phyloP scores from a whole-genome alignment of 2,113 vertebrate species.

The Oxygymnocypris stewartii region DNA sequence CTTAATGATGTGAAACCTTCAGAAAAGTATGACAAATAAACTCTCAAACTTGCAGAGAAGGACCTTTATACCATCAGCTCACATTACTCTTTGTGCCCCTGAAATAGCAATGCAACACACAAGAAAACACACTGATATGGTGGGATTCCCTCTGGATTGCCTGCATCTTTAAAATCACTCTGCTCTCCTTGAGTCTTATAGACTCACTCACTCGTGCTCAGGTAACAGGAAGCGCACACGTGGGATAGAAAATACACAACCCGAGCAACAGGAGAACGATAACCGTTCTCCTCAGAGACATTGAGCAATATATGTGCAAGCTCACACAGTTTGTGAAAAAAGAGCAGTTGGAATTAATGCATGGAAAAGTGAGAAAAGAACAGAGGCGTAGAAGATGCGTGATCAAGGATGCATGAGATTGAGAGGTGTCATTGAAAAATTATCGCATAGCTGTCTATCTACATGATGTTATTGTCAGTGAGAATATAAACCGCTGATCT shows the following conservation, averaged over 20 bases:
- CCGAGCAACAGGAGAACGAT: constrained; percentile 64
- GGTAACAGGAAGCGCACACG: constrained; percentile 68
- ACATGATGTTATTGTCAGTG: background rate
- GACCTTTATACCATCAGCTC: background rate
- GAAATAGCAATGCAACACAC: background rate
- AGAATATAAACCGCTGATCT: background rate
- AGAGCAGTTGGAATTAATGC: constrained; percentile 55
- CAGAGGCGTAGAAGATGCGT: constrained; percentile 50
- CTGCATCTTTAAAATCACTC: constrained; percentile 28
- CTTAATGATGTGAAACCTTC: background rate
- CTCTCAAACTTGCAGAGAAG: constrained; percentile 2
- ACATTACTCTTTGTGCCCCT: constrained; percentile 5
- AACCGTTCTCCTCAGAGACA: constrained; percentile 55
- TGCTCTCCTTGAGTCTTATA: constrained; percentile 57
- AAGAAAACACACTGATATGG: constrained; percentile 21
- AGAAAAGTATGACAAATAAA: background rate
- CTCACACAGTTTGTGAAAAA: constrained; percentile 64
- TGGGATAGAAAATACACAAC: constrained; percentile 71
- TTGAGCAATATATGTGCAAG: constrained; percentile 38
- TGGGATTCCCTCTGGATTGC: background rate
- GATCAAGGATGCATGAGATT: constrained; percentile 39
- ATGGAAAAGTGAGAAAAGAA: constrained; percentile 38
- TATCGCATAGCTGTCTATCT: constrained; percentile 14
- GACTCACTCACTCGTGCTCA: constrained; percentile 65
- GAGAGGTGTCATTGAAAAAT: constrained; percentile 28